Base-by-base conservation (phyloP, 2,113 vertebrate genomes). In the Pachypanchax playfairii region DNA sequence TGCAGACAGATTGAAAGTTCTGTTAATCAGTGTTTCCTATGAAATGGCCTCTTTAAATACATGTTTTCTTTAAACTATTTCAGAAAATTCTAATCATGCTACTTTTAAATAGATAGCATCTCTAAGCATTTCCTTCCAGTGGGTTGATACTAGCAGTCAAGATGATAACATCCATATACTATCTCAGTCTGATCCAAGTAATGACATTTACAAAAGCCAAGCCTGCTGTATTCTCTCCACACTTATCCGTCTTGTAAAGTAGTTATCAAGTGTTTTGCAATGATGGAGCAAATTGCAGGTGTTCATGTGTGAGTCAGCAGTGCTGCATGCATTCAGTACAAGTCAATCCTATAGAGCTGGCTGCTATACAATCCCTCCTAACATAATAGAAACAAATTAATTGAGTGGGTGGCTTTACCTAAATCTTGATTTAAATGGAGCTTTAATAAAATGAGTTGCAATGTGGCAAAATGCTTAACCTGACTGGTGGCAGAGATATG, bases 321-420 rank as follows among this genome's bases (percentile, higher is more conserved):
- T 53, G 73, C 54, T 46, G 62, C 62, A 70, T 31, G 22, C 67
- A 64, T 82, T 79, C 56, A 70, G 73, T 44, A 70, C 64, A 17
- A 60, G 73, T 71, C 66, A 59, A 67, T 58, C 55, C 69, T 28
- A 59, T 71, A 53, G 66, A 75, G 54, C 68, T 79, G 72, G 77
- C 79, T 75, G 79, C 67, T 73, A 80, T 64, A 77, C 79, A 84
- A 76, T 78, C 71, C 73, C 42, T 65, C 64, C 76, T 78, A 75
- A 85, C 70, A 89, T 76, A 87, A 89, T 87, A 79, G 83, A 87
- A 87, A 86, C 73, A 82, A 87, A 89, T 90, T 90, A 89, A 87
- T 70, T 61, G 79, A 85, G 85, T 88, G 82, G 80, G 79, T 84
- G 80, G 82, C 85, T 86, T 87, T 83, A 82, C 77, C 76, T 69